Base-by-base conservation (phyloP, 2,797 vertebrate species). In the Phoebastria nigripes region DNA sequence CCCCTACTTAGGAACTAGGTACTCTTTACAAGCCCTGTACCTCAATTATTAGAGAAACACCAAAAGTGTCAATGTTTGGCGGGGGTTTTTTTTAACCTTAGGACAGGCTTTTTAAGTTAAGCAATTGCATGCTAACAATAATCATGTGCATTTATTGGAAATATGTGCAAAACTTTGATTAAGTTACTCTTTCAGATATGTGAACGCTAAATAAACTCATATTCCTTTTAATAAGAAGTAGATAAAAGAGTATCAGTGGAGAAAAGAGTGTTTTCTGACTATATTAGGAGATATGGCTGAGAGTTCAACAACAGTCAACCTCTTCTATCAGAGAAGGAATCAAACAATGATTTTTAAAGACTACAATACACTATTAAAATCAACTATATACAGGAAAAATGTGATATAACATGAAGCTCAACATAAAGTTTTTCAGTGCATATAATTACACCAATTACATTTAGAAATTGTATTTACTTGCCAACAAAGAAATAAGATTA, bases 401-500 rank as follows among this genome's bases (percentile, higher is more conserved):
- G 87, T 91, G 97, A 97, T 97, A 97, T 94, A 98, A 97, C 90
- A 93, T 89, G 87, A 98, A 97, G 95, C 87, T 96, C 92, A 96
- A 90, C 89, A 94, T 96, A 97, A 97, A 98, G 97, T 96, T 97
- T 71, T 94, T 97, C 96, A 96, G 74, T 87, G 91, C 78, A 87
- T 94, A 94, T 98, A 98, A 97, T 98, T 97, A 97, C 87, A 96
- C 76, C 94, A 97, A 97, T 98, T 97, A 97, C 77, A 94, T 96
- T 97, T 96, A 97, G 96, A 97, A 97, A 97, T 95, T 95, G 94
- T 97, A 97, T 98, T 98, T 98, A 97, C 94, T 97, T 97, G 95
- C 96, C 95, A 86, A 82, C 96, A 97, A 96, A 94, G 61, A 97
- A 96, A 92, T 63, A 96, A 96, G 95, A 95, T 95, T 95, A 95